A percentile compares a stretch with the other conserved stretches of the same genome.
phyloP scores from a whole-genome alignment of 2,797 vertebrate species.

The Pyrocephalus nanus region DNA sequence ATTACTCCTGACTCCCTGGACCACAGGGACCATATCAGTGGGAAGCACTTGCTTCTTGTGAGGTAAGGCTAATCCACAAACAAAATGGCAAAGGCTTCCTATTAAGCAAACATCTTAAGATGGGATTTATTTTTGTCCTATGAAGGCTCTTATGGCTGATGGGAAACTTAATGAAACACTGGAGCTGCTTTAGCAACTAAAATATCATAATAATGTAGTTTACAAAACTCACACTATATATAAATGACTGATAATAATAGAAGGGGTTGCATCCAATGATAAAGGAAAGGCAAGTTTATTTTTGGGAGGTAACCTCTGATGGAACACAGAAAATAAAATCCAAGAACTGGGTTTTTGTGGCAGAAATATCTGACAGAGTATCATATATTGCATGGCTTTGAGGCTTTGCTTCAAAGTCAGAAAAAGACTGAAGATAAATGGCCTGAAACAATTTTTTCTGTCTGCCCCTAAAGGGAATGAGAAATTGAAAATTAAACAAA shows the following conservation, averaged over 20 bases:
- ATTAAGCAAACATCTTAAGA: background rate
- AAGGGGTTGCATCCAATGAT: background rate
- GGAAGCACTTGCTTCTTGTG: background rate
- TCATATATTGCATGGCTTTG: background rate
- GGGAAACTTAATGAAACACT: background rate
- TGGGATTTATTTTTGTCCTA: background rate
- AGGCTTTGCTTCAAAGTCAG: background rate
- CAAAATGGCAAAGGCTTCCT: background rate
- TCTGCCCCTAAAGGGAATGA: background rate
- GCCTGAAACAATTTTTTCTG: background rate
- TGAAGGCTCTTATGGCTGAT: background rate
- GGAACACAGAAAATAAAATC: background rate
- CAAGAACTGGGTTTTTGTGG: background rate
- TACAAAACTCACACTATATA: background rate
- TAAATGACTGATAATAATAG: background rate
- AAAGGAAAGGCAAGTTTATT: background rate
- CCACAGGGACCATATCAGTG: background rate
- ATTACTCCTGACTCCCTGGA: background rate
- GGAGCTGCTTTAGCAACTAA: background rate
- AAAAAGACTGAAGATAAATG: background rate
- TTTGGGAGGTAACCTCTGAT: background rate
- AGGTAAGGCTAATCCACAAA: background rate
- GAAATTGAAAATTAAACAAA: background rate
- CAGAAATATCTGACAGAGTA: background rate
- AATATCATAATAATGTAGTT: background rate